Evolutionary conservation across 2,888 invertebrate species (phyloP).

Genomic region (Incurvaria masculella): DNA sequence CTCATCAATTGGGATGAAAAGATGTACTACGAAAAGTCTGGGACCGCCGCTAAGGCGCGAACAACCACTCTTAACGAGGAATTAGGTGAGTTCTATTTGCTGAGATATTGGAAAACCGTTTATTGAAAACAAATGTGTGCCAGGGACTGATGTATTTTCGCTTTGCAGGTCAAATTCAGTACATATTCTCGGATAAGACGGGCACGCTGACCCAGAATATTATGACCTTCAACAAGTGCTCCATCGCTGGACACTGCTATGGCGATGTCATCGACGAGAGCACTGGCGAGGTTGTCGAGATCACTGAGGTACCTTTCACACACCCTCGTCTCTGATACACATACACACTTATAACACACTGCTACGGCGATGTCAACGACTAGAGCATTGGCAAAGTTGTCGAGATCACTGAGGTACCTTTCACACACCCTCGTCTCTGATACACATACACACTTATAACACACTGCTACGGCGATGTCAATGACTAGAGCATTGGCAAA

Average conservation of each 20-base stretch:
- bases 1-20: constrained; percentile 99
- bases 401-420: constrained; percentile 83
- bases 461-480: constrained; percentile 77
- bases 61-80: constrained; percentile 99
- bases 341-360: neutral
- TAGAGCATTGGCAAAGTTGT: constrained; percentile 82
- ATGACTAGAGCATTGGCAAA: constrained; percentile 85
- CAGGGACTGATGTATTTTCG: constrained; percentile 1
- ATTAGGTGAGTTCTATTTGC: constrained; percentile 55
- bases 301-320: constrained; percentile 85
- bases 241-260: constrained; percentile 87
- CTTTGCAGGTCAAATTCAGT: constrained; percentile 86
- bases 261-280: constrained; percentile 87
- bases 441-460: neutral
- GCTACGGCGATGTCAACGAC: constrained; percentile 89
- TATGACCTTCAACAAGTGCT: constrained; percentile 99
- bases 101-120: neutral
- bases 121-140: neutral
- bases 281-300: constrained; percentile 84
- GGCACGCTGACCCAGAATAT: constrained; percentile 99
- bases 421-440: too few relatives aligned
- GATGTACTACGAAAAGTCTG: constrained; percentile 91
- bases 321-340: constrained; percentile 27
- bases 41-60: constrained; percentile 90
- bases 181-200: constrained; percentile 99